Conservation (phyloP, 2,113 vertebrate species). For the Lepus americanus region DNA sequence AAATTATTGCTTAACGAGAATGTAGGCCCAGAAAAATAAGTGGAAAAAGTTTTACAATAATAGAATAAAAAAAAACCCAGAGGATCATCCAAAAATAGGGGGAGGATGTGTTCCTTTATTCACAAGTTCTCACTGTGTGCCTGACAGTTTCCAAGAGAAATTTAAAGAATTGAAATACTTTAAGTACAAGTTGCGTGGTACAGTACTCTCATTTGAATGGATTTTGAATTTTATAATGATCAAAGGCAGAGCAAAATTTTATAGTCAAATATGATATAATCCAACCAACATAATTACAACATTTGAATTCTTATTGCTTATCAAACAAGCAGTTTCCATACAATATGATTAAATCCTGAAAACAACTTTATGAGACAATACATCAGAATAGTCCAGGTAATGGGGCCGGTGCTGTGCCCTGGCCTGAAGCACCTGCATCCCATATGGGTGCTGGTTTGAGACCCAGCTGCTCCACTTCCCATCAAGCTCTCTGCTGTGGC, state of each 20-base stretch:
- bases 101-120: not conserved
- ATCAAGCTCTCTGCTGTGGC: too few relatives aligned
- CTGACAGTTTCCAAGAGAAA: not conserved
- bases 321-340: not conserved
- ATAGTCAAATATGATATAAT: not conserved
- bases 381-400: not conserved
- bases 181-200: not conserved
- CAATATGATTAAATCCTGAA: not conserved
- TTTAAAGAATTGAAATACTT: conserved; percentile 22
- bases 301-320: conserved; percentile 9
- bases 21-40: not conserved
- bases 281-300: not conserved
- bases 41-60: not conserved
- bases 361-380: not conserved
- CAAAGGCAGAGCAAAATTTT: not conserved
- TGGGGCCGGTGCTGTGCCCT: too few relatives aligned
- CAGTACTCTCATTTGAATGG: not conserved
- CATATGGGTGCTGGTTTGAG: too few relatives aligned
- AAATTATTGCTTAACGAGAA: conserved; percentile 31
- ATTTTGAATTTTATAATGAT: conserved; percentile 39
- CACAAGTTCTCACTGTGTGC: not conserved
- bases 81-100: not conserved
- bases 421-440: too few relatives aligned
- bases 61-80: not conserved
- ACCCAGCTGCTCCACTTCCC: too few relatives aligned